Evolutionary conservation across 2,797 vertebrate genomes (phyloP), one percentile per base, ranked within the genome.

Genomic region (Phylloscopus collybita): DNA sequence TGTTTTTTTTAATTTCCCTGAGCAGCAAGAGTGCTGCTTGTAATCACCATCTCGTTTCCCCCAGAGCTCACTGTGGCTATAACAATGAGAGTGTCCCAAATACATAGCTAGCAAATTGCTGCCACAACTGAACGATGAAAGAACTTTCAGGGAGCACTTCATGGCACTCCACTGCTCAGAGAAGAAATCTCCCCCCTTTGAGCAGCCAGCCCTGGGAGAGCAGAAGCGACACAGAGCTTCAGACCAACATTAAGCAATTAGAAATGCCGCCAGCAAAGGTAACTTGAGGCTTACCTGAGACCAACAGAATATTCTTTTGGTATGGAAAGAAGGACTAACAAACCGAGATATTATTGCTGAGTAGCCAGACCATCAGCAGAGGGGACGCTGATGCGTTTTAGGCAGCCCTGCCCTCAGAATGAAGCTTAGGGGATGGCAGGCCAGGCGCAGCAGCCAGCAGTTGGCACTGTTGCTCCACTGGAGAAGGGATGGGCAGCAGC

Each of bases 381-480:
- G 32, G 10, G 25, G n/a, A 36, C 40, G 26, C 42, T 30, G 34
- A 1, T 16, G 21, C 7, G 57, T 22, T 59, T 56, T 17, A 20
- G 29, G 80, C 23, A 23, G 38, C 5, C 0, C 2, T n/a, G 56
- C 13, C 6, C 45, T 17, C 38, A 9, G 70, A n/a, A 57, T 1
- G 1, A 11, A 60, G 22, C 8, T 3, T 0, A 1, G 7, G 29
- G 40, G 34, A 32, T 10, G 7, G 57, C 82, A 53, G 51, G 23
- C 21, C 62, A 1, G 66, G 78, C 16, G 23, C 69, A 22, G 74
- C 81, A 88, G 83, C 95, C 97, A 94, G 95, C 93, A 97, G 97
- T 1, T 83, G 96, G 96, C 95, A 96, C 91, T 96, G 74, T 95
- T 95, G 92, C 88, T 97, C 96, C 93, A 79, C n/a, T 11, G 73